phyloP scores from a whole-genome alignment of 2,113 vertebrate species.

The Nanorana parkeri region DNA sequence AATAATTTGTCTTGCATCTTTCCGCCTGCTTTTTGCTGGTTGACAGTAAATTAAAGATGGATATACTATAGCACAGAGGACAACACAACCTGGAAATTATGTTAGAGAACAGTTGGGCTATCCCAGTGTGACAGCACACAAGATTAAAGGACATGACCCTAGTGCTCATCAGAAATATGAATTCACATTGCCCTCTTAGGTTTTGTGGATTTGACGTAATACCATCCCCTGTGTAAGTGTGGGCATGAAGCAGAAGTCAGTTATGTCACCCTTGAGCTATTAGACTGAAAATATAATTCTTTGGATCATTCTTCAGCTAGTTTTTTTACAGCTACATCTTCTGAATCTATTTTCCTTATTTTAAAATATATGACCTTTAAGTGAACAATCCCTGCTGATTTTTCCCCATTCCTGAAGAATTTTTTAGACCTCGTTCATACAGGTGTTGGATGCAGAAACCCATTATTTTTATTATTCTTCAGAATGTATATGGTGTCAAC shows the following conservation, averaged over 20 bases:
- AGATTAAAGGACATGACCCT: conserved; percentile 32
- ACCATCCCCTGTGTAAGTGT: not conserved
- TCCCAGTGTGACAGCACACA: conserved; percentile 20
- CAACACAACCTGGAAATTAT: conserved; percentile 15
- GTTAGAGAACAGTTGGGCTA: conserved; percentile 12
- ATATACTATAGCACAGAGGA: conserved; percentile 42
- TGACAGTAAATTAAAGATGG: conserved; percentile 42
- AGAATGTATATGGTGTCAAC: too few species aligned
- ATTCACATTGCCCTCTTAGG: not conserved
- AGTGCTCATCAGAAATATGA: not conserved
- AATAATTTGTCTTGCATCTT: conserved; percentile 64
- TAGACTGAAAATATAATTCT: not conserved
- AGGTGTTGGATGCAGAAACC: too few species aligned
- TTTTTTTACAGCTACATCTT: not conserved
- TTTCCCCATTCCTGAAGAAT: not conserved
- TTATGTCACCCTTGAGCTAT: not conserved
- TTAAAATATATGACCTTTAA: not conserved
- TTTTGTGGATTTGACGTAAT: conserved; percentile 8
- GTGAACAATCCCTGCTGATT: not conserved
- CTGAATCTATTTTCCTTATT: not conserved
- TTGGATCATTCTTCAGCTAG: not conserved
- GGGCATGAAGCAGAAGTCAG: not conserved
- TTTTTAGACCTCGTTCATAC: not conserved
- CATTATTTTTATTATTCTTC: too few species aligned
- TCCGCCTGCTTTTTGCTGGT: conserved; percentile 53